These are phyloP conservation scores for Phocoena sinus DNA, from an alignment of 2,113 vertebrate genomes.

Conservation along the genomic window DNA sequence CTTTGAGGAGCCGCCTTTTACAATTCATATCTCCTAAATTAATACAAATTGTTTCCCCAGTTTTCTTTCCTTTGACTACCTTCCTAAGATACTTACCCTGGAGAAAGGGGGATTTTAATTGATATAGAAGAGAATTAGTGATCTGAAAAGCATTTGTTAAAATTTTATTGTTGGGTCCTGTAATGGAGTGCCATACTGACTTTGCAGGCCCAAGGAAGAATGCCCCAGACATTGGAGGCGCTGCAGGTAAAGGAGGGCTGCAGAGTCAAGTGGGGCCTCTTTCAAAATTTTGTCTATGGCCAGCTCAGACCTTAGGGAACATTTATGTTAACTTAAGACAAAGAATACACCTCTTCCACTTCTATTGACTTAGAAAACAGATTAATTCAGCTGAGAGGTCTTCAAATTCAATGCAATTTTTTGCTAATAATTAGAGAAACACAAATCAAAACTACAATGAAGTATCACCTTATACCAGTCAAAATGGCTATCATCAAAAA, in stretches of 20 bases:
- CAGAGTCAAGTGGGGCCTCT: background rate
- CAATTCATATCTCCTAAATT: background rate
- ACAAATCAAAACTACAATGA: no score
- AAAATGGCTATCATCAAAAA: no score
- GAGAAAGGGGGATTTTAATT: background rate
- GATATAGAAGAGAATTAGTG: background rate
- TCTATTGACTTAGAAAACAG: conserved; percentile 4
- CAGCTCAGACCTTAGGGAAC: background rate
- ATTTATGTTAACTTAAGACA: background rate
- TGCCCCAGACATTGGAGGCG: background rate
- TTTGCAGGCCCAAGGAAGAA: background rate
- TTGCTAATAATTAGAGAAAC: no score
- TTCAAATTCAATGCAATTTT: background rate
- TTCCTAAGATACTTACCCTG: background rate
- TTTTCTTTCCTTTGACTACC: conserved; percentile 3
- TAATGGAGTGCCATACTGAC: background rate
- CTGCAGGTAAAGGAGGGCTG: background rate
- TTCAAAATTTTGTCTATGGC: background rate
- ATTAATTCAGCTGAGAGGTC: background rate
- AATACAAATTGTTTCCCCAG: background rate
- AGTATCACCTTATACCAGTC: no score
- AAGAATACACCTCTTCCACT: background rate
- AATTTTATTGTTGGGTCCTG: background rate
- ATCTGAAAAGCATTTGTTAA: background rate
- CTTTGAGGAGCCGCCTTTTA: background rate